Conservation (phyloP, 1,140 invertebrate species). For the Apis dorsata region DNA sequence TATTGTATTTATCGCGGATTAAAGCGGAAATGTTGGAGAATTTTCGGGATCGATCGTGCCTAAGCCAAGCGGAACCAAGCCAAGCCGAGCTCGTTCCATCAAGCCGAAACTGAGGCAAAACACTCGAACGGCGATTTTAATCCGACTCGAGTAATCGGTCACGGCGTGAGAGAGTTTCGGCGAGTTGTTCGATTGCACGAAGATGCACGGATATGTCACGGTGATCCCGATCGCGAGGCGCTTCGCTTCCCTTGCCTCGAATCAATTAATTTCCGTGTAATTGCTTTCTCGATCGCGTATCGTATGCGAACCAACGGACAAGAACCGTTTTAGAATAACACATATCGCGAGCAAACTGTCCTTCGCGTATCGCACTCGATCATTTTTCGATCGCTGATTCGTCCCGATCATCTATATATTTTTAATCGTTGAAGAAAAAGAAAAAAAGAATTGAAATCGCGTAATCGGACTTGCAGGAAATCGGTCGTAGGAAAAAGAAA, state of each 20-base stretch:
- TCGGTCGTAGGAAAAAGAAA: no score
- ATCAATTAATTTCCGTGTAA: constrained; percentile 41
- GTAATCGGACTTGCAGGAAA: no score
- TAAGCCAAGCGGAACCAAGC: constrained; percentile 56
- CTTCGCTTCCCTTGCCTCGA: constrained; percentile 17
- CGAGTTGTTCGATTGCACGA: constrained; percentile 13
- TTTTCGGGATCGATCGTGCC: constrained; percentile 52
- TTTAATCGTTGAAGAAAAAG: no score
- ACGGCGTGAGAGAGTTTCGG: constrained; percentile 44
- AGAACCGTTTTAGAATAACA: no score
- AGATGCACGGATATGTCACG: constrained; percentile 16
- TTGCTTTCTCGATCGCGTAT: constrained; percentile 21
- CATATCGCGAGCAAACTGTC: no score
- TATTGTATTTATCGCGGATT: background rate
- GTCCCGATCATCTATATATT: no score
- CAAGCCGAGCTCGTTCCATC: constrained; percentile 69
- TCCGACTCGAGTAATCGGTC: constrained; percentile 65
- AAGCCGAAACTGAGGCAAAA: constrained; percentile 75
- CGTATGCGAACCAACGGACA: background rate
- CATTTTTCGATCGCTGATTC: no score
- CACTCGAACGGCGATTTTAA: constrained; percentile 64
- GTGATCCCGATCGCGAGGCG: background rate
- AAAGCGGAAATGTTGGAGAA: constrained; percentile 43
- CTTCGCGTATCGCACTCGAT: background rate
- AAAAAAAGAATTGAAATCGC: no score